Evolutionary conservation across 2,797 vertebrate species (phyloP).

Genomic region (Crocidura indochinensis): DNA sequence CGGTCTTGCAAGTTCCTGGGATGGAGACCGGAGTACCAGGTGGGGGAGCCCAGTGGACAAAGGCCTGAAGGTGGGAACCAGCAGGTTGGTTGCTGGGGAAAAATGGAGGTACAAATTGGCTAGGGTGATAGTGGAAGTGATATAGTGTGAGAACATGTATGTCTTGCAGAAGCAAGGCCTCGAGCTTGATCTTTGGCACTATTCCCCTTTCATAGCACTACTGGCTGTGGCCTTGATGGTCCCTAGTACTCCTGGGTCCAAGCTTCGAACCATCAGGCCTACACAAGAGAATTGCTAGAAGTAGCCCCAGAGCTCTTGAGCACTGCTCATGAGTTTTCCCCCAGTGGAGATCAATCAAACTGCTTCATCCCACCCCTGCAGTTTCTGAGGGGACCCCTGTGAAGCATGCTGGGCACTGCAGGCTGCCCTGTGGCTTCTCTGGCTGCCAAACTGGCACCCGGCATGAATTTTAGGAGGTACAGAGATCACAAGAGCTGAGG

Average conservation of each 20-base stretch:
- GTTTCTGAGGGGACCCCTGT: not conserved
- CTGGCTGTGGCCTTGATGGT: too few relatives aligned
- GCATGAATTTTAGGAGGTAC: conserved; percentile 80
- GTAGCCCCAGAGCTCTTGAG: too few relatives aligned
- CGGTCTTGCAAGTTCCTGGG: not conserved
- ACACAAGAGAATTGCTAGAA: too few relatives aligned
- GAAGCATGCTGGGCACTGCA: not conserved
- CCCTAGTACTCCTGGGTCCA: too few relatives aligned
- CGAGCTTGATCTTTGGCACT: too few relatives aligned
- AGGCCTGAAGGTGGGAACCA: not conserved
- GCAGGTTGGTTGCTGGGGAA: not conserved
- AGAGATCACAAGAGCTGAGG: conserved; percentile 77
- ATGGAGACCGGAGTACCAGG: not conserved
- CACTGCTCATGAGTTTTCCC: too few relatives aligned
- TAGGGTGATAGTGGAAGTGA: not conserved
- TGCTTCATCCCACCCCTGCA: not conserved
- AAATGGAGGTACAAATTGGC: not conserved
- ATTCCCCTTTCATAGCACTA: too few relatives aligned
- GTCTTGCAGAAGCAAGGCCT: too few relatives aligned
- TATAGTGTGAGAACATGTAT: too few relatives aligned
- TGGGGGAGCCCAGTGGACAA: not conserved
- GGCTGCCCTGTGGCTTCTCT: conserved; percentile 84
- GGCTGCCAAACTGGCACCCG: conserved; percentile 76
- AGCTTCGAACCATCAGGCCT: too few relatives aligned
- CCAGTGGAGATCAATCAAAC: not conserved